Evolutionary conservation across 2,113 vertebrate genomes (phyloP).

Genomic region (Hystrix cristata): DNA sequence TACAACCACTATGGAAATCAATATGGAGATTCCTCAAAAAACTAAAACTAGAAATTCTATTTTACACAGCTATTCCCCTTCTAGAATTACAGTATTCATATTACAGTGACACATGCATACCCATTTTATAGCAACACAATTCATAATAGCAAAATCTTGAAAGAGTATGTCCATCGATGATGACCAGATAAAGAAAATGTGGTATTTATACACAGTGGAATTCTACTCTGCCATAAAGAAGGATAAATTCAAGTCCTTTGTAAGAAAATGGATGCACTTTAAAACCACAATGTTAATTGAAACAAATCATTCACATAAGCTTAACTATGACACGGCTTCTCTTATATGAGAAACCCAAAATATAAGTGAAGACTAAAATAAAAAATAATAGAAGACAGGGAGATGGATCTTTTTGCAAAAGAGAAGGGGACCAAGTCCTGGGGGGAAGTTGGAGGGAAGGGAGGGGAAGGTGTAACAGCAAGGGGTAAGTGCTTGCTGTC

Average conservation of each 20-base stretch:
- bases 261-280: background rate
- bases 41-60: background rate
- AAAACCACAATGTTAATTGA: background rate
- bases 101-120: background rate
- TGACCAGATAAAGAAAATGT: background rate
- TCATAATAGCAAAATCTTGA: background rate
- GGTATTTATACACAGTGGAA: background rate
- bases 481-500: no score
- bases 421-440: background rate
- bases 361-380: background rate
- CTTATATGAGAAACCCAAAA: background rate
- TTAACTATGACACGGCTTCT: background rate
- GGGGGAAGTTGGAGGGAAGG: background rate
- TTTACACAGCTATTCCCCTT: background rate
- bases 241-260: background rate
- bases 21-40: background rate
- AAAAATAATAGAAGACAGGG: background rate
- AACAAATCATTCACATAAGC: background rate
- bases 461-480: no score
- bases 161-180: no score
- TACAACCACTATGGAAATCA: background rate
- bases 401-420: background rate
- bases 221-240: background rate
- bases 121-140: background rate
- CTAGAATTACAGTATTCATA: background rate